phyloP scores from a whole-genome alignment of 1,140 invertebrate genomes.

The Euwallacea similis region DNA sequence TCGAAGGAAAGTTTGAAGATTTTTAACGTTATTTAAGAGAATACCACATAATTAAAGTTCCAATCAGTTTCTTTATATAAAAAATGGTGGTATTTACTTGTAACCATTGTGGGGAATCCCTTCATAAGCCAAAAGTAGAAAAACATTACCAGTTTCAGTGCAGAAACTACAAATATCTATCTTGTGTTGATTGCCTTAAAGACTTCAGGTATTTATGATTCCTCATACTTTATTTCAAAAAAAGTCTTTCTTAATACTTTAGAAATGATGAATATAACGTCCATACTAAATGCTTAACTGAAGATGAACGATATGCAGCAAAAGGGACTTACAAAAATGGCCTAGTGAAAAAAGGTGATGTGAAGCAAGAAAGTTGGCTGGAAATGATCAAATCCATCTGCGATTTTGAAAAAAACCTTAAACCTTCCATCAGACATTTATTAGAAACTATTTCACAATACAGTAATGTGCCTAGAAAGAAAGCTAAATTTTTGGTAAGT shows the following conservation, averaged over 20 bases:
- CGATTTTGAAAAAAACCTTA: slow-evolving; percentile 61
- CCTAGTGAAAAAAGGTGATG: slow-evolving; percentile 80
- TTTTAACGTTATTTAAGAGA: too few relatives aligned
- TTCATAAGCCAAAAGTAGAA: slow-evolving; percentile 90
- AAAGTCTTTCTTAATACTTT: slow-evolving; percentile 40
- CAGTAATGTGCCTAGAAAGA: slow-evolving; percentile 91
- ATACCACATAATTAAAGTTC: too few relatives aligned
- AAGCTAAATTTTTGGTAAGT: slow-evolving; percentile 75
- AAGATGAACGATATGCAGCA: slow-evolving; percentile 87
- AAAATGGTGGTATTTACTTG: slow-evolving; percentile 92
- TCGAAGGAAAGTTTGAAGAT: too few relatives aligned
- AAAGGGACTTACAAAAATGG: slow-evolving; percentile 76
- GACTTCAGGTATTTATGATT: slow-evolving; percentile 71
- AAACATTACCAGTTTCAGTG: slow-evolving; percentile 77
- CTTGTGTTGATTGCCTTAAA: slow-evolving; percentile 90
- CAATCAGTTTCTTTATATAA: background rate
- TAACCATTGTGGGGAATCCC: slow-evolving; percentile 82
- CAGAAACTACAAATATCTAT: slow-evolving; percentile 61
- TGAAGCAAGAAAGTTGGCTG: slow-evolving; percentile 88
- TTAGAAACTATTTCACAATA: slow-evolving; percentile 73
- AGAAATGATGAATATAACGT: slow-evolving; percentile 77
- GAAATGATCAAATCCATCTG: slow-evolving; percentile 78
- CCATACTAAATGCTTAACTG: slow-evolving; percentile 90
- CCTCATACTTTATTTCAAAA: background rate
- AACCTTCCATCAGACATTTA: slow-evolving; percentile 62